These are phyloP conservation scores for Dendrolimus houi DNA, from an alignment of 2,888 invertebrate species.

Conservation along the genomic window DNA sequence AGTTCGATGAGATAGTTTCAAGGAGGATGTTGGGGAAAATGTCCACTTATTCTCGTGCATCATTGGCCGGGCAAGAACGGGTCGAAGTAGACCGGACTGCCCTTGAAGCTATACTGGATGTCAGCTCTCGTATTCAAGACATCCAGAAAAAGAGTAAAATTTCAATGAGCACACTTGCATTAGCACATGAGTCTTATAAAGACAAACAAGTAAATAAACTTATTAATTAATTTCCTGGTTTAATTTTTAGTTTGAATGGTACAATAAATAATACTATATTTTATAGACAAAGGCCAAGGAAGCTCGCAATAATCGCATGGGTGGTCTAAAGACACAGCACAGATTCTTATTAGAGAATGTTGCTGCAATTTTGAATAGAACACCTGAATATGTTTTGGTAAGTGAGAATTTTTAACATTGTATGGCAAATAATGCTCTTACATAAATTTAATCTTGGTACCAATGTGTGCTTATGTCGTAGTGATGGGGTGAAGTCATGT, in stretches of 20 bases:
- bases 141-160: conserved; percentile 55
- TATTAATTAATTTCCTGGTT: conserved; percentile 26
- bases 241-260: conserved; percentile 21
- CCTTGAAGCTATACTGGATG: conserved; percentile 58
- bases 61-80: conserved; percentile 18
- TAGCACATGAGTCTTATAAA: conserved; percentile 64
- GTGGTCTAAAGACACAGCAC: conserved; percentile 65
- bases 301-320: conserved; percentile 67
- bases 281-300: conserved; percentile 79
- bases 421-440: too few relatives aligned
- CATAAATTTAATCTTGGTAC: too few relatives aligned
- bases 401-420: conserved; percentile 11
- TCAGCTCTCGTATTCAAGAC: conserved; percentile 47
- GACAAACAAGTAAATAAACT: conserved; percentile 67
- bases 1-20: conserved; percentile 25
- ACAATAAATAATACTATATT: conserved; percentile 12
- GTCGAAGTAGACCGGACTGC: conserved; percentile 55
- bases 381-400: conserved; percentile 75
- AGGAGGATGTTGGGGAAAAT: conserved; percentile 26
- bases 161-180: conserved; percentile 57
- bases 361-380: conserved; percentile 71
- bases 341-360: conserved; percentile 82
- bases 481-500: too few relatives aligned
- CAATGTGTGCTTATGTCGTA: too few relatives aligned
- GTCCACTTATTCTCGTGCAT: conserved; percentile 14